Evolutionary conservation across 2,797 vertebrate species (phyloP).

Genomic region (Peromyscus aztecus): DNA sequence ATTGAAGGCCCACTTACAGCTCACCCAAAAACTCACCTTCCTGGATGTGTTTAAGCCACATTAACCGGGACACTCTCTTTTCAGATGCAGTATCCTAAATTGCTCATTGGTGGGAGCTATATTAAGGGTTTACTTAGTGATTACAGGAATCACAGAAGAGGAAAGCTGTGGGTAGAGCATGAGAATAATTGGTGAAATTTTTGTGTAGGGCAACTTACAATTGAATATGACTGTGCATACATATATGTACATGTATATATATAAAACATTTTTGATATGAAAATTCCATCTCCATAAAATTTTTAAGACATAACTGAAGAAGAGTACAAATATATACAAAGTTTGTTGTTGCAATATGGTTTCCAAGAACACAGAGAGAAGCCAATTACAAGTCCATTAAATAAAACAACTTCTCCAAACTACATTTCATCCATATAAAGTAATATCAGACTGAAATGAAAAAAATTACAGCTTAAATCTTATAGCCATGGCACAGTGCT

Average conservation of each 20-base stretch:
- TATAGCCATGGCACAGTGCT: not conserved
- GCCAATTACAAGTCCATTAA: not conserved
- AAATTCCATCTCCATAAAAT: not conserved
- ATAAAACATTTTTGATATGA: not conserved
- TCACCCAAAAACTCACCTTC: not conserved
- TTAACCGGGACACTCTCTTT: not conserved
- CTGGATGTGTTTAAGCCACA: not conserved
- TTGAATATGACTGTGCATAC: not conserved
- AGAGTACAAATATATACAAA: not conserved
- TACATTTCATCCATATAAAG: not conserved
- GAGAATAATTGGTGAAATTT: not conserved
- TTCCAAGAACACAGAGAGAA: conserved; percentile 34
- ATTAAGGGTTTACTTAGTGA: not conserved
- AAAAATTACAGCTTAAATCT: not conserved
- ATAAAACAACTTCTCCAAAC: not conserved
- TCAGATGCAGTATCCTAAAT: not conserved
- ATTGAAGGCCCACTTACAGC: not conserved
- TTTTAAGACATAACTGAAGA: conserved; percentile 7
- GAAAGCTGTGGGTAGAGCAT: not conserved
- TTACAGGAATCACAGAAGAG: not conserved
- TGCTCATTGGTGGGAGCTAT: not conserved
- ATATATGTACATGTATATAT: not conserved
- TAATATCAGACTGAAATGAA: not conserved
- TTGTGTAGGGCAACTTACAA: not conserved
- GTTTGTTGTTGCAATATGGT: not conserved